Conservation (phyloP, 2,888 invertebrate genomes). For the Troilus luridus region DNA sequence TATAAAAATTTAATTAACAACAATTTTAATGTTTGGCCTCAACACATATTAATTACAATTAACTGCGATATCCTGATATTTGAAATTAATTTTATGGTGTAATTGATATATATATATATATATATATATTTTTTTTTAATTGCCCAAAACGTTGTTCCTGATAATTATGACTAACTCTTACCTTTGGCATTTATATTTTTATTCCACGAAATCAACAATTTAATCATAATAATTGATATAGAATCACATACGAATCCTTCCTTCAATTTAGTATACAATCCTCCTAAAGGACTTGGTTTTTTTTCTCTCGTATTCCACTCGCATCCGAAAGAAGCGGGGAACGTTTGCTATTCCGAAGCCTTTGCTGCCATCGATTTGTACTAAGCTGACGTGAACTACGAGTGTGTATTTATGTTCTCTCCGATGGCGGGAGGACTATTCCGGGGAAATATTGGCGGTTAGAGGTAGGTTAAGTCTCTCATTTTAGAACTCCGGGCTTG, state of each 20-base stretch:
- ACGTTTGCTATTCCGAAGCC: not conserved
- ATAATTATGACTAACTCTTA: too few relatives aligned
- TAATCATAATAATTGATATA: not conserved
- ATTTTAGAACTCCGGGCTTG: not conserved
- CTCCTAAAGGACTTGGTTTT: not conserved
- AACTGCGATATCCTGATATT: too few relatives aligned
- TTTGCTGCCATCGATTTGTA: not conserved
- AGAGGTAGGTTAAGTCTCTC: not conserved
- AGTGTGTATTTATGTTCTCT: constrained; percentile 8
- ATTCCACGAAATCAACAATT: too few relatives aligned
- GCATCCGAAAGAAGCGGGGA: not conserved
- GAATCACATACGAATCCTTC: not conserved
- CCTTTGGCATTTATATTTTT: too few relatives aligned
- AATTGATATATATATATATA: too few relatives aligned
- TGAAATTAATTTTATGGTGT: too few relatives aligned
- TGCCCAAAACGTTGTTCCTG: too few relatives aligned
- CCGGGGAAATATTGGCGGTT: not conserved
- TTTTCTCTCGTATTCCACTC: not conserved
- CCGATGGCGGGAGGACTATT: not conserved
- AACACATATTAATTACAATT: too few relatives aligned
- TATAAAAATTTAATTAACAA: too few relatives aligned
- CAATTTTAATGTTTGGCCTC: too few relatives aligned
- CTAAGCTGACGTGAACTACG: not conserved
- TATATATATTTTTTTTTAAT: too few relatives aligned
- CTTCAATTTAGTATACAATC: not conserved